Evolutionary conservation across 2,797 vertebrate genomes (phyloP).

Genomic region (Parotocinclus haroldoi): DNA sequence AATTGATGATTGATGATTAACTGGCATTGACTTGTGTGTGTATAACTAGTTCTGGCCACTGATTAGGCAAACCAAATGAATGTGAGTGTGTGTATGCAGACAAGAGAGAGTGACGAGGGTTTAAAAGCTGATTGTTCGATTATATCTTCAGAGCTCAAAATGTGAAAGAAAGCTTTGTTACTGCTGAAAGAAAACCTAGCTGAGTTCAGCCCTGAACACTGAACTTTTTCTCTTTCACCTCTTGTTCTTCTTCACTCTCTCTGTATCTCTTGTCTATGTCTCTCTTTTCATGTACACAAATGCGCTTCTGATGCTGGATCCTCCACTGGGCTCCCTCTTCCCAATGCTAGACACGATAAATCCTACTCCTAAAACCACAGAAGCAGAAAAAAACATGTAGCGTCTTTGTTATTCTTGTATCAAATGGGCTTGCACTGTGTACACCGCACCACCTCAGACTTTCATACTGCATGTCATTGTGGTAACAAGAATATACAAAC

Average conservation of each 20-base stretch:
- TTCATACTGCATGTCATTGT: no score
- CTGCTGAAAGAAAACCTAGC: slow-evolving; percentile 50
- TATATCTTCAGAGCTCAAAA: slow-evolving; percentile 41
- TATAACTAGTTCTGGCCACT: no score
- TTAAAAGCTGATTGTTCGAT: slow-evolving; percentile 31
- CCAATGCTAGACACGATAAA: not conserved
- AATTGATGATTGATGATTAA: no score
- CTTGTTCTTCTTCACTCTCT: not conserved
- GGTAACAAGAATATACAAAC: no score
- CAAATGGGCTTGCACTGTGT: no score
- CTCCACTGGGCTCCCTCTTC: not conserved
- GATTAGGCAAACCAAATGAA: no score
- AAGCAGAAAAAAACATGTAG: no score
- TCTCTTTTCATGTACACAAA: slow-evolving; percentile 3
- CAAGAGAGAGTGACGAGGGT: no score
- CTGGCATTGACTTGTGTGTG: no score
- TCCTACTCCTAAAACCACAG: no score
- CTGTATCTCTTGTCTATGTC: not conserved
- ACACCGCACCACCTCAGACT: no score
- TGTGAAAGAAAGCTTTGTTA: slow-evolving; percentile 60
- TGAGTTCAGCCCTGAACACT: slow-evolving; percentile 52
- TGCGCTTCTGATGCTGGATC: not conserved
- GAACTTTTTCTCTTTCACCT: slow-evolving; percentile 6
- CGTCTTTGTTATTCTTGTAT: no score
- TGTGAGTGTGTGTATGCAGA: not conserved